Conservation (phyloP, 2,888 invertebrate genomes). For the Linnaemya tessellans region DNA sequence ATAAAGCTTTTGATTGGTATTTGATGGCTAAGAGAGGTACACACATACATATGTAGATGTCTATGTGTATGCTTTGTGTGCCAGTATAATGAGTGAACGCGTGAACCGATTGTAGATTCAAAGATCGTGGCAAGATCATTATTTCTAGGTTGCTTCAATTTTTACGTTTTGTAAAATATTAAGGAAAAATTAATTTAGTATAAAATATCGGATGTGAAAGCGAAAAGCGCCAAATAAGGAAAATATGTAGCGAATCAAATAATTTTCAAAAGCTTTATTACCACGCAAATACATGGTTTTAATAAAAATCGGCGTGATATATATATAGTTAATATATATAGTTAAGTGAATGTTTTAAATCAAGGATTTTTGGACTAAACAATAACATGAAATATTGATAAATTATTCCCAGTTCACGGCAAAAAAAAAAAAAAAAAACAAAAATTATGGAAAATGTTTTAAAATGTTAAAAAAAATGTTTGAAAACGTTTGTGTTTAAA, state of each 20-base stretch:
- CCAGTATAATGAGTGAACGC: neutral
- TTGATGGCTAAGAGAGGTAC: neutral
- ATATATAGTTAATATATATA: constrained; percentile 40
- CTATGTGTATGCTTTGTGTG: no score
- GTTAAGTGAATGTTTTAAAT: constrained; percentile 7
- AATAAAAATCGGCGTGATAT: constrained; percentile 66
- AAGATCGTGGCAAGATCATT: no score
- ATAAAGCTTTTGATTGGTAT: constrained; percentile 34
- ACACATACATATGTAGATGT: no score
- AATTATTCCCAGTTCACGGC: neutral
- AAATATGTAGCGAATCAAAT: neutral
- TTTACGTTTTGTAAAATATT: no score
- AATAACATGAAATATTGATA: constrained; percentile 18
- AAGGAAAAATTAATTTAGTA: no score
- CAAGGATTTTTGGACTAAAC: constrained; percentile 33
- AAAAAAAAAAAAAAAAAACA: no score
- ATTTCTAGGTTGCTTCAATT: no score
- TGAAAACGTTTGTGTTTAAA: neutral
- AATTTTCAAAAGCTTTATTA: constrained; percentile 27
- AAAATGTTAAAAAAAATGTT: no score
- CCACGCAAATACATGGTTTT: neutral
- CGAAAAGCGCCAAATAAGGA: no score
- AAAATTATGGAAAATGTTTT: neutral
- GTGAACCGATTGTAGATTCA: neutral
- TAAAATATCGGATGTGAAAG: no score